phyloP scores from a whole-genome alignment of 2,113 vertebrate species.

The Planiliza haematocheilus region DNA sequence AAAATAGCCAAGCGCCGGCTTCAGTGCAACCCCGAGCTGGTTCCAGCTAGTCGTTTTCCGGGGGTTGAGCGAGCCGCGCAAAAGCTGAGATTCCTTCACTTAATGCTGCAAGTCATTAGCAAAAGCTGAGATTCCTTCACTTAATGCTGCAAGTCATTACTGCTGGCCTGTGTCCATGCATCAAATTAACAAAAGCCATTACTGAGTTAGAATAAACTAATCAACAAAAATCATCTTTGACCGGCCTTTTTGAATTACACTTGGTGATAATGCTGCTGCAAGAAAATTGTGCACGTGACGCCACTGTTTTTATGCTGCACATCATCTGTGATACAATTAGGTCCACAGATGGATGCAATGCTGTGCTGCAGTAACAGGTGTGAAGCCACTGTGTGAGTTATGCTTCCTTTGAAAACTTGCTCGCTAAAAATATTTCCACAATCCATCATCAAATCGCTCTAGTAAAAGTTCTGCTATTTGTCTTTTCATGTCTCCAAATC shows the following conservation, averaged over 20 bases:
- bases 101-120: no score
- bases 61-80: not conserved
- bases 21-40: not conserved
- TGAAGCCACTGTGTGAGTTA: not conserved
- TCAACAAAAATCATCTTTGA: conserved; percentile 53
- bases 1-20: conserved; percentile 2
- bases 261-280: conserved; percentile 32
- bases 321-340: conserved; percentile 36
- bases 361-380: conserved; percentile 19
- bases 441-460: not conserved
- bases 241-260: conserved; percentile 55
- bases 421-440: not conserved
- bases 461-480: conserved; percentile 15
- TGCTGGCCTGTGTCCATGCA: conserved; percentile 10
- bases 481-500: not conserved
- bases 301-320: conserved; percentile 19
- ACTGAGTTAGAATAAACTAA: conserved; percentile 50
- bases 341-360: conserved; percentile 10
- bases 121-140: conserved; percentile 25
- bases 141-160: conserved; percentile 33
- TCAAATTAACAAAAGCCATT: conserved; percentile 33
- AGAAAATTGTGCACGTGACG: conserved; percentile 31
- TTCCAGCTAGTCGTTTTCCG: not conserved
- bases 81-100: conserved; percentile 26
- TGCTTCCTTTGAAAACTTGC: conserved; percentile 9